Conservation (phyloP, 2,797 vertebrate species). For the Alectoris magna region DNA sequence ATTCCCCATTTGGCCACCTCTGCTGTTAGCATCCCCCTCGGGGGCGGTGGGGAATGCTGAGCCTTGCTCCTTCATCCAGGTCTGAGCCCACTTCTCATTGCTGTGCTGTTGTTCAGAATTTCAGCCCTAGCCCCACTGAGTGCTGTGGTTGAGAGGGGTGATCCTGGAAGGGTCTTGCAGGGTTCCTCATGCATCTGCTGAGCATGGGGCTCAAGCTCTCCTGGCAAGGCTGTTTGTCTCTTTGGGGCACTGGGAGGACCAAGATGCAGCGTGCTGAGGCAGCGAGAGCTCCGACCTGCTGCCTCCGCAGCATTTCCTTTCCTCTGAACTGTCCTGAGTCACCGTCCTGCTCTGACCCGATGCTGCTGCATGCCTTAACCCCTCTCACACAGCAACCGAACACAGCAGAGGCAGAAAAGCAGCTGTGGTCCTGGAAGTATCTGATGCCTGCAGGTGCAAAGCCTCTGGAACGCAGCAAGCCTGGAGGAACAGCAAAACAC, state of each 20-base stretch:
- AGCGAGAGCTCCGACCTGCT: neutral
- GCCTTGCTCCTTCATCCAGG: too few relatives aligned
- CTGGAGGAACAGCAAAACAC: neutral
- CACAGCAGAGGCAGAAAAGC: neutral
- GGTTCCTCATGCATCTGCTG: neutral
- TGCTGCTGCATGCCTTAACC: neutral
- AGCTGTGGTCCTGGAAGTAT: neutral
- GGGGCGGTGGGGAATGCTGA: neutral
- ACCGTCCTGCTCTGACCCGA: neutral
- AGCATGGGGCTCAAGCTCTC: neutral
- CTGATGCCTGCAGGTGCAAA: neutral
- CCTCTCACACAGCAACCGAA: accelerated
- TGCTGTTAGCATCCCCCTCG: neutral
- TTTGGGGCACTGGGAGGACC: neutral
- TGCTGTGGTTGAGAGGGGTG: neutral
- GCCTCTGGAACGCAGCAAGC: neutral
- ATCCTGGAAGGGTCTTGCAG: too few relatives aligned
- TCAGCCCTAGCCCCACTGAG: neutral
- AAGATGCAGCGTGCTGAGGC: neutral
- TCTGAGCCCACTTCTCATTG: neutral
- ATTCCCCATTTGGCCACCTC: neutral
- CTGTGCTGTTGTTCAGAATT: neutral
- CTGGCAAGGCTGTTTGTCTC: accelerated
- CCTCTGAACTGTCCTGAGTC: neutral
- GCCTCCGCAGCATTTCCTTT: neutral